Base-by-base conservation (phyloP, 1,140 invertebrate genomes). In the Ceratitis capitata region DNA sequence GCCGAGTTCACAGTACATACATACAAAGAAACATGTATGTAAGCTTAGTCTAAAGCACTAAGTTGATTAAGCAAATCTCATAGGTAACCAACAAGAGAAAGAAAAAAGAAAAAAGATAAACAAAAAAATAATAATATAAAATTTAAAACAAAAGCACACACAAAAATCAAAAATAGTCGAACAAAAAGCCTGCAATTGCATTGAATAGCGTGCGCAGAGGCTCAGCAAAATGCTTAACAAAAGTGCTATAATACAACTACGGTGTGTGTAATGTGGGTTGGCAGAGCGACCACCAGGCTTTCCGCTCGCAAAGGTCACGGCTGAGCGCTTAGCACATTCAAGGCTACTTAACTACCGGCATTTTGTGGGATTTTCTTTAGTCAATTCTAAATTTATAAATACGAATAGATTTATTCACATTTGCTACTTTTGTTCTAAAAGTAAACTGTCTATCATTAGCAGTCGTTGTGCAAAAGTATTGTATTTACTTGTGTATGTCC, bases 71-170 rank as follows among this genome's bases (percentile, higher is more conserved):
- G 69, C 69, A 32, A 19, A 78, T 69, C 69, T 19, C 69, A 42
- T 19, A 45, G 35, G 35, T 78, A 16, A 64, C 29, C n/a, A n/a
- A 16, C 29, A 64, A 32, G 32, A 16, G 32, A 32, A 64, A 29
- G 14, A 5, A 26, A 32, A 12, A 26, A 64, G 12, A 12, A 78
- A n/a, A 78, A 42, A 45, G n/a, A n/a, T 7, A 78, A n/a, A n/a
- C n/a, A n/a, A n/a, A n/a, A n/a, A n/a, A n/a, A n/a, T n/a, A n/a
- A n/a, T n/a, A n/a, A n/a, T n/a, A n/a, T n/a, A n/a, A n/a, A n/a
- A n/a, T n/a, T n/a, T n/a, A n/a, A n/a, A n/a, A n/a, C n/a, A n/a
- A 45, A 78, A 47, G 69, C 69, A 78, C 69, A 61, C 26, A 78
- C 16, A 78, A 45, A 78, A 45, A 42, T 23, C 69, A 45, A 35